These are phyloP conservation scores for Lacerta viridis DNA, from an alignment of 2,797 vertebrate genomes.

Conservation along the genomic window DNA sequence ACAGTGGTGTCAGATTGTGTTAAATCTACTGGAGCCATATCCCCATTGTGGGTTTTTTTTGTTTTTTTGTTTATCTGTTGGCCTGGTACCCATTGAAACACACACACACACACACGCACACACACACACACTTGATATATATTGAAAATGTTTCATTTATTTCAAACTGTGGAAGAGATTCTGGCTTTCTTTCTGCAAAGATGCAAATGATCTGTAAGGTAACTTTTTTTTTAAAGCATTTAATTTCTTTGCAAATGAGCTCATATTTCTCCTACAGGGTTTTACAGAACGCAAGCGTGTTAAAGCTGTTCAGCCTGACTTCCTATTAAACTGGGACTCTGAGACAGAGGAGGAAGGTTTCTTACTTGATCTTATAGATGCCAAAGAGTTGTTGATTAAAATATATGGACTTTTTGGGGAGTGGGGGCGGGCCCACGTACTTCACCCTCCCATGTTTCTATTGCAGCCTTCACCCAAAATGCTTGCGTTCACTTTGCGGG, in stretches of 20 bases:
- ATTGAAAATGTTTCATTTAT: conserved; percentile 46
- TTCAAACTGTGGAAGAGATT: background rate
- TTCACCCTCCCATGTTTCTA: background rate
- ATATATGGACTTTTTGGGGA: background rate
- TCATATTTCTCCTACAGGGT: background rate
- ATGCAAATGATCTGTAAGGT: conserved; percentile 67
- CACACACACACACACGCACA: too few species aligned
- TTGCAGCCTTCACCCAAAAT: background rate
- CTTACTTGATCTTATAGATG: background rate
- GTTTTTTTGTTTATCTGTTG: conserved; percentile 40
- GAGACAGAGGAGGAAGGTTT: background rate
- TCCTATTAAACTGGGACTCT: background rate
- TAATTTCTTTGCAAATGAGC: background rate
- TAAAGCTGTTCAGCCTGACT: background rate
- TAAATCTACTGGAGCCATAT: conserved; percentile 66
- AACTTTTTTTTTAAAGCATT: background rate
- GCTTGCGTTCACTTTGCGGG: background rate
- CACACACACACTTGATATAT: background rate
- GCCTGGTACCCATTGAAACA: conserved; percentile 28
- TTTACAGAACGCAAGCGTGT: background rate
- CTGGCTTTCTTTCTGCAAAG: conserved; percentile 44
- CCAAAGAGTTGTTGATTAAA: background rate
- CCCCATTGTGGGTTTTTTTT: conserved; percentile 30
- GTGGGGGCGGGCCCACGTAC: too few species aligned
- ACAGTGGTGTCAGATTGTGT: conserved; percentile 75